Conservation (phyloP, 2,113 vertebrate species). For the Aleadryas rufinucha region DNA sequence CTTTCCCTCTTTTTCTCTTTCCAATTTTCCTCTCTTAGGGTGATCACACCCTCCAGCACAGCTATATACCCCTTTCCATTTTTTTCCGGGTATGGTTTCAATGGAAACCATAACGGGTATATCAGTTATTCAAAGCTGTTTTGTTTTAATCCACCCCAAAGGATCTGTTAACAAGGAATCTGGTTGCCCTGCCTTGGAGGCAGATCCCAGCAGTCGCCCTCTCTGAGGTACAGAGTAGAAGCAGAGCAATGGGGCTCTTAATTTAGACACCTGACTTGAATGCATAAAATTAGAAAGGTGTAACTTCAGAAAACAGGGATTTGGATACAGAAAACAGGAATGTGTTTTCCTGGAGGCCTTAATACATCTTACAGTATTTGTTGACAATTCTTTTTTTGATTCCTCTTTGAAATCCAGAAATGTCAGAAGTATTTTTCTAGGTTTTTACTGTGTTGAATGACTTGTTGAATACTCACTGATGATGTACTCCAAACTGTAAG, state of each 20-base stretch:
- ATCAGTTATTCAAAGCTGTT: neutral
- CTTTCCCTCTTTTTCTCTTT: neutral
- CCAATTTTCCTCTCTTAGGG: neutral
- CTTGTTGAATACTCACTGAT: neutral
- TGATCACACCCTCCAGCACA: neutral
- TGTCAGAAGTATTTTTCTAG: neutral
- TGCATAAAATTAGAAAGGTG: neutral
- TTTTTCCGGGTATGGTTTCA: neutral
- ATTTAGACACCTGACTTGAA: neutral
- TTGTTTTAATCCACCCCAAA: neutral
- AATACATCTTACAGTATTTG: neutral
- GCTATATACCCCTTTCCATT: neutral
- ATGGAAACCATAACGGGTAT: neutral
- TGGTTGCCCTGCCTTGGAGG: neutral
- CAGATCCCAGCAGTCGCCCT: rapidly evolving
- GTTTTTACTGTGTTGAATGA: neutral
- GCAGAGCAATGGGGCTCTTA: neutral
- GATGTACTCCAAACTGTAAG: neutral
- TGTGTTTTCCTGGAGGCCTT: neutral
- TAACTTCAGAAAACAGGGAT: neutral
- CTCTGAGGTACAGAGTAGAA: neutral
- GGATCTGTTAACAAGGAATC: neutral
- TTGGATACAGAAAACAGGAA: neutral
- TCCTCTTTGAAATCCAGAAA: neutral
- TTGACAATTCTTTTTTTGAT: neutral